Base-by-base conservation (phyloP, 2,797 vertebrate genomes). In the Smutsia temminckii region DNA sequence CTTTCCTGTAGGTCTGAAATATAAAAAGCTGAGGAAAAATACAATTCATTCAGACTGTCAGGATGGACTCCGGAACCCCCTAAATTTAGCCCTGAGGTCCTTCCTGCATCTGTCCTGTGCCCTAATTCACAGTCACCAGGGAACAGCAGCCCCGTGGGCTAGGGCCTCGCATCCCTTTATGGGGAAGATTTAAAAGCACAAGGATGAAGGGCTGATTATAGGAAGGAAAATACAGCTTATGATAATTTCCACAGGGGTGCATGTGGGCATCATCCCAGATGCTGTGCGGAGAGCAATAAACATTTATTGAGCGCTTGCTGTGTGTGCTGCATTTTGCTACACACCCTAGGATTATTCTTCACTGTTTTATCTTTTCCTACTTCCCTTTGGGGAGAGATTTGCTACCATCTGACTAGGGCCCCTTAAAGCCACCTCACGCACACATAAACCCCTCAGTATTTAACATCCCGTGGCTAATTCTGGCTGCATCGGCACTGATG, bases 331-430 rank as follows among this genome's bases (percentile, higher is more conserved):
- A 5, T 69, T 87, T 87, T 51, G 49, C 77, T 71, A 64, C 21
- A 49, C 59, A 20, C 23, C 74, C 34, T 34, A 46, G 53, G 83
- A 69, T 68, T 91, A 89, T 25, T 92, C 68, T 80, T 71, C 72
- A 78, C 46, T 32, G 5, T 71, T 55, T 90, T 5, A 59, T 37
- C 81, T 89, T 66, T 71, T 79, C 18, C 18, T 42, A 55, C 20
- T 63, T 90, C 77, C 75, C 77, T 96, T 87, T 72, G 59, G 57
- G 59, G 68, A 57, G 55, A 78, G 12, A 86, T 64, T 92, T 85
- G 59, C 91, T 79, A 23, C 80, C 81, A 69, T 20, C n/a, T 5
- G 25, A 51, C 64, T 34, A 83, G 42, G 81, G 49, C 11, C 34
- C 75, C 57, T 64, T 42, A 37, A 1, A 63, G 66, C 23, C 59